These are phyloP conservation scores for Sorex fumeus DNA, from an alignment of 2,113 vertebrate species.

Conservation along the genomic window DNA sequence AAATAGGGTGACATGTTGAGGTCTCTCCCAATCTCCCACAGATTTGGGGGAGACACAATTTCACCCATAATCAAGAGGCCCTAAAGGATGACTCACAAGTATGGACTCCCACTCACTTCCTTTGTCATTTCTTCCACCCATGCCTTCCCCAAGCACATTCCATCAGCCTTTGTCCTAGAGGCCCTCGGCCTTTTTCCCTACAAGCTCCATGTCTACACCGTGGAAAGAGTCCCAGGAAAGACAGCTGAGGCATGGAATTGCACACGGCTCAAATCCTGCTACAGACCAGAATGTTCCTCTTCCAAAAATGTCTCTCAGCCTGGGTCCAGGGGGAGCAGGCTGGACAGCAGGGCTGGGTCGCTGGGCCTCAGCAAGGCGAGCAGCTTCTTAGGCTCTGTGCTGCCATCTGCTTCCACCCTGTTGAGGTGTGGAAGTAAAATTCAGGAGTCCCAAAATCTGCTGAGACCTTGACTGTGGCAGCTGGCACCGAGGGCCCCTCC, in stretches of 20 bases:
- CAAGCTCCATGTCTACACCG: background rate
- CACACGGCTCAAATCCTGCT: background rate
- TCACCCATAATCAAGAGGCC: background rate
- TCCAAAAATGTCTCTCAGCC: background rate
- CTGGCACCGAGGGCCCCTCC: background rate
- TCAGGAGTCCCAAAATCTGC: background rate
- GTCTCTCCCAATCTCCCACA: background rate
- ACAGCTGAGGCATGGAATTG: background rate
- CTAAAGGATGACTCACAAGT: background rate
- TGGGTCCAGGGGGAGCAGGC: accelerated
- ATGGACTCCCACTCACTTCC: conserved; percentile 38
- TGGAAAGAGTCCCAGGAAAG: background rate
- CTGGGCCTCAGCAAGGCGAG: background rate
- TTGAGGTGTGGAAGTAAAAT: background rate
- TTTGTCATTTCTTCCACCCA: background rate
- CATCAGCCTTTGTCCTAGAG: background rate
- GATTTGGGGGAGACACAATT: background rate
- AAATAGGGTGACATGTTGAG: conserved; percentile 5
- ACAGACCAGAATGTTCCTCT: accelerated
- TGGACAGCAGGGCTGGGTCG: background rate
- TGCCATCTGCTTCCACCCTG: background rate
- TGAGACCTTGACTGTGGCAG: background rate
- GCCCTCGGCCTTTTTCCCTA: background rate
- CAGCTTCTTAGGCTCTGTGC: background rate
- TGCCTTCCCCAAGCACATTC: background rate